phyloP scores from a whole-genome alignment of 2,888 invertebrate species.

The Pherbina coryleti region DNA sequence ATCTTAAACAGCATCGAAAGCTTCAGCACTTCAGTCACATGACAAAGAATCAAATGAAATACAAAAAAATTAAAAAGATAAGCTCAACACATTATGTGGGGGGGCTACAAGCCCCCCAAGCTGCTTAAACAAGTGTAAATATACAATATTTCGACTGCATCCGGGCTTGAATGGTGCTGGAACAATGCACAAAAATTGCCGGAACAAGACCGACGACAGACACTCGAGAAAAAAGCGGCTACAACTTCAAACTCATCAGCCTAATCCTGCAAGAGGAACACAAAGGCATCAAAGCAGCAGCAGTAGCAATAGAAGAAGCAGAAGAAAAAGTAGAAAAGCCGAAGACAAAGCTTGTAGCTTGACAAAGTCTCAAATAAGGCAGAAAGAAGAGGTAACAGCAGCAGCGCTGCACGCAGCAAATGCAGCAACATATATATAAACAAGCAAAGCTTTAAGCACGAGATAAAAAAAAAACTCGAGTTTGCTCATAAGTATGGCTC shows the following conservation, averaged over 20 bases:
- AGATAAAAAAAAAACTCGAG: conserved; percentile 31
- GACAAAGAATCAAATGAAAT: background rate
- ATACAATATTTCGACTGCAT: background rate
- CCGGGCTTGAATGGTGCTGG: too few species aligned
- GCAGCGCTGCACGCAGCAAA: background rate
- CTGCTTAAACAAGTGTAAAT: background rate
- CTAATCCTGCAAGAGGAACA: conserved; percentile 5
- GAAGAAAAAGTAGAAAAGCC: conserved; percentile 1
- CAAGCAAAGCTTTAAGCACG: background rate
- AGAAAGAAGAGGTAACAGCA: conserved; percentile 11
- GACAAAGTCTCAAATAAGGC: conserved; percentile 39
- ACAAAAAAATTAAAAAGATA: background rate
- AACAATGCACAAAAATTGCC: background rate
- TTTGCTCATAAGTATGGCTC: conserved; percentile 16
- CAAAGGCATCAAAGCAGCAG: background rate
- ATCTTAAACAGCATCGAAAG: background rate
- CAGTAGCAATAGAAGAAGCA: background rate
- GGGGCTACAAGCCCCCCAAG: background rate
- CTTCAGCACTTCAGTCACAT: background rate
- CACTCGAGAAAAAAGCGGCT: conserved; percentile 11
- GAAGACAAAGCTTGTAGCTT: conserved; percentile 26
- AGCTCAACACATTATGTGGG: background rate
- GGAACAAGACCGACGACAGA: background rate
- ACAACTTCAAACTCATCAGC: background rate
- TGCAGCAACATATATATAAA: conserved; percentile 7